Evolutionary conservation across 1,140 invertebrate genomes (phyloP).

Genomic region (Diabrotica undecimpunctata): DNA sequence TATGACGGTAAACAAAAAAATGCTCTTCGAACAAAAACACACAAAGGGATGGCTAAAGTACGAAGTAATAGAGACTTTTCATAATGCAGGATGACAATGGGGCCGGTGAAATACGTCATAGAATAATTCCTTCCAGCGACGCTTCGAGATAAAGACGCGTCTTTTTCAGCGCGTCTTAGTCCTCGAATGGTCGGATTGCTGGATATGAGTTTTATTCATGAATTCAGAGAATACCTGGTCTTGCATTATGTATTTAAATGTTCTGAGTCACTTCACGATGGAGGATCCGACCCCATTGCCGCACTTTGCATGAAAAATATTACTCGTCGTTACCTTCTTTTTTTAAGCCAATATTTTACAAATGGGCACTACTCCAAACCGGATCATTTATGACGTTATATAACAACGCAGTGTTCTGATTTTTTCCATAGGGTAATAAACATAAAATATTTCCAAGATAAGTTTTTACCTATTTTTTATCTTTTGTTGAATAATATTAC

Average conservation of each 20-base stretch:
- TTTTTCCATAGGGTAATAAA: no score
- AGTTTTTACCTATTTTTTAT: no score
- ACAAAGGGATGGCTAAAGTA: conserved; percentile 22
- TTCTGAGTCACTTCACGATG: conserved; percentile 31
- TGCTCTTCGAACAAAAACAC: conserved; percentile 27
- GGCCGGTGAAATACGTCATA: conserved; percentile 23
- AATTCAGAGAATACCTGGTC: conserved; percentile 36
- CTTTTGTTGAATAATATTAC: no score
- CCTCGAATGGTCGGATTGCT: conserved; percentile 24
- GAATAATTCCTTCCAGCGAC: conserved; percentile 22
- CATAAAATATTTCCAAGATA: no score
- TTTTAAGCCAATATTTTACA: conserved; percentile 21
- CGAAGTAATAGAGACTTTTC: conserved; percentile 30
- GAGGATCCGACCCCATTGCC: conserved; percentile 7
- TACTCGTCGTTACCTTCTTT: conserved; percentile 17
- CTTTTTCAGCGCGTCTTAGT: conserved; percentile 20
- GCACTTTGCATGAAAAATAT: conserved; percentile 26
- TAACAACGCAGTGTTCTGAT: no score
- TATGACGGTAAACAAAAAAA: conserved; percentile 18
- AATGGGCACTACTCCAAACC: conserved; percentile 1
- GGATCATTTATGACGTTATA: neutral
- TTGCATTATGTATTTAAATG: conserved; percentile 40
- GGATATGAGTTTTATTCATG: conserved; percentile 41
- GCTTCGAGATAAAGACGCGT: conserved; percentile 20
- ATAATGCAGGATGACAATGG: conserved; percentile 27